Base-by-base conservation (phyloP, 2,888 invertebrate genomes). In the Melipona beecheii region DNA sequence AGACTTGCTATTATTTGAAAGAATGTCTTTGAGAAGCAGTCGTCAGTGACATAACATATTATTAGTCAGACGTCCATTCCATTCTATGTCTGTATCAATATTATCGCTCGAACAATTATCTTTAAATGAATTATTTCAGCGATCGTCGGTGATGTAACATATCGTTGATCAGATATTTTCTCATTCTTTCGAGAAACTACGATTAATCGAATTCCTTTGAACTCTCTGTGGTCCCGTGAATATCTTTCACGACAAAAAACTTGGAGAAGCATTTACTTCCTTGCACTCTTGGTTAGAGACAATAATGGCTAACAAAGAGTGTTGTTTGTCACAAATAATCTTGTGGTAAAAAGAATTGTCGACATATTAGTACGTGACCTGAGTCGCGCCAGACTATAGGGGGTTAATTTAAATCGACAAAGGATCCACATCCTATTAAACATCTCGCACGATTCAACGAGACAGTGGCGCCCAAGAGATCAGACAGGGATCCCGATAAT, bases 401-500 rank as follows among this genome's bases (percentile, higher is more conserved):
- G 43, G 11, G 11, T 9, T 43, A 52, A 19, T 60, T 60, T 21
- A 15, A 60, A 17, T 27, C 17, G 21, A 9, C n/a, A 0, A 21
- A 71, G 17, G 17, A 19, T 71, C 15, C 5, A 19, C 60, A 24
- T 19, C 6, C 15, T 17, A 15, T 24, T 50, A 27, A 27, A 11
- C 17, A 43, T 64, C 17, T 24, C 36, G 24, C 2, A 19, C 19
- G 27, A 15, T 54, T 70, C 64, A 52, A 49, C n/a, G 31, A 65
- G 50, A 43, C 24, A 58, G 17, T 49, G 13, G 27, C 24, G 27
- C 27, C 27, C 52, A 27, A 43, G 66, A 82, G 76, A 83, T 83
- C 77, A 79, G 85, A 82, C 72, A 58, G 84, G 82, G 79, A 81
- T 78, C 75, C 60, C 52, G 65, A 87, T 86, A 89, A 90, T 86